A percentile compares a stretch with the other conserved stretches of the same genome.
Evolutionary conservation across 2,113 vertebrate species (phyloP).

Genomic region (Saimiri boliviensis): DNA sequence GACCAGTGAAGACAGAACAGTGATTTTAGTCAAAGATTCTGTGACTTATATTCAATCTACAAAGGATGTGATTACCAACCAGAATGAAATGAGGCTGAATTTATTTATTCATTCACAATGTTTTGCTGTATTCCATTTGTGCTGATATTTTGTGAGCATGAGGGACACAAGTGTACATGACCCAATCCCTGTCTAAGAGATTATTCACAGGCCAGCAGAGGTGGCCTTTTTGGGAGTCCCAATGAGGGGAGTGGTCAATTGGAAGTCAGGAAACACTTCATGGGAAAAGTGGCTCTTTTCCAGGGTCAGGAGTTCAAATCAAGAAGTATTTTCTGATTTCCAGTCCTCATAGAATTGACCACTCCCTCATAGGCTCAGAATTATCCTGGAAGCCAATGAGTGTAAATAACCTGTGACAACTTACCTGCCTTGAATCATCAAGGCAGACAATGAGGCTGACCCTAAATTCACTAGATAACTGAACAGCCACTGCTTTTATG

Average conservation of each 20-base stretch:
- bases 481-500: constrained; percentile 24
- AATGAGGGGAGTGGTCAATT: not conserved
- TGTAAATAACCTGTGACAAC: not conserved
- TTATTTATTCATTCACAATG: constrained; percentile 11
- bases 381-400: not conserved
- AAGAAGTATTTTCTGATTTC: not conserved
- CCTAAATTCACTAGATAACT: constrained; percentile 20
- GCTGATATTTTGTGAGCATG: not conserved
- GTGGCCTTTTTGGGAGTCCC: not conserved
- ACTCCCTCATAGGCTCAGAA: not conserved
- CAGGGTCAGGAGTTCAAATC: not conserved
- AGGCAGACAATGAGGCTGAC: not conserved
- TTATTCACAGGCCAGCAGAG: not conserved
- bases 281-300: not conserved
- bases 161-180: not conserved
- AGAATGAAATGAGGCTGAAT: not conserved
- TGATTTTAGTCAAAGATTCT: not conserved
- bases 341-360: not conserved
- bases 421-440: constrained; percentile 38
- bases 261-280: constrained; percentile 5
- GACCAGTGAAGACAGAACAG: not conserved
- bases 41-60: not conserved
- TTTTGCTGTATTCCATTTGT: not conserved
- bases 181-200: not conserved
- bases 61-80: not conserved